Percentiles rank a stretch among this genome's conserved stretches.
phyloP scores from a whole-genome alignment of 2,113 vertebrate species.

The Meles meles region DNA sequence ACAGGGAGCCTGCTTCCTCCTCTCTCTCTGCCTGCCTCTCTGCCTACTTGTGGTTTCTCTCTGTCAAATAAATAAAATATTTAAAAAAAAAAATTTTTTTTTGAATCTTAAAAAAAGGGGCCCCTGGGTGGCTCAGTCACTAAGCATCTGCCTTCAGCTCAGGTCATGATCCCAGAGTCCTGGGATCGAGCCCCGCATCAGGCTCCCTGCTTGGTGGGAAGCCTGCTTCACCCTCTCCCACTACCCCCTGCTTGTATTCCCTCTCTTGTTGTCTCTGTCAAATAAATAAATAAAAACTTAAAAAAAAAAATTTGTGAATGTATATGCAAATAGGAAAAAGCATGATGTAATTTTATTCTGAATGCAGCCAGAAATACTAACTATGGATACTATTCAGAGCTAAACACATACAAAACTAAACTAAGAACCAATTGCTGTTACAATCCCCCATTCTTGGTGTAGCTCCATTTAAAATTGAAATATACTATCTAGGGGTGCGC shows the following conservation, averaged over 20 bases:
- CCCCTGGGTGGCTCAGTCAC: not conserved
- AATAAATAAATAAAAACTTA: not conserved
- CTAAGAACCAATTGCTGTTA: not conserved
- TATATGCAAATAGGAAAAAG: not conserved
- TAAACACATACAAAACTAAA: slow-evolving; percentile 33
- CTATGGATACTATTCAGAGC: not conserved
- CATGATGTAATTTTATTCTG: slow-evolving; percentile 26
- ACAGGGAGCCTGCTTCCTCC: too few relatives aligned
- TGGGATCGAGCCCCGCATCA: not conserved
- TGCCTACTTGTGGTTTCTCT: too few relatives aligned
- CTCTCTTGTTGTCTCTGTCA: too few relatives aligned
- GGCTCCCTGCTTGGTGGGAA: not conserved
- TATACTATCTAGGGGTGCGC: not conserved
- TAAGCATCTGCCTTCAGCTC: not conserved
- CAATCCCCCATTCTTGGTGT: not conserved
- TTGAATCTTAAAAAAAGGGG: too few relatives aligned
- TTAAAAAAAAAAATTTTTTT: not conserved
- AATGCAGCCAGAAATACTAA: not conserved
- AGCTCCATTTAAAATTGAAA: not conserved
- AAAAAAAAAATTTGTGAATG: not conserved
- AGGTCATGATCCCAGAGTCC: not conserved
- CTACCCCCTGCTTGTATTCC: too few relatives aligned
- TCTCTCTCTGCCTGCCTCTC: too few relatives aligned
- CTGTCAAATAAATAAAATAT: too few relatives aligned
- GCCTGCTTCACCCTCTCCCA: not conserved